Conservation (phyloP, 2,113 vertebrate species). For the Noturus placidus region DNA sequence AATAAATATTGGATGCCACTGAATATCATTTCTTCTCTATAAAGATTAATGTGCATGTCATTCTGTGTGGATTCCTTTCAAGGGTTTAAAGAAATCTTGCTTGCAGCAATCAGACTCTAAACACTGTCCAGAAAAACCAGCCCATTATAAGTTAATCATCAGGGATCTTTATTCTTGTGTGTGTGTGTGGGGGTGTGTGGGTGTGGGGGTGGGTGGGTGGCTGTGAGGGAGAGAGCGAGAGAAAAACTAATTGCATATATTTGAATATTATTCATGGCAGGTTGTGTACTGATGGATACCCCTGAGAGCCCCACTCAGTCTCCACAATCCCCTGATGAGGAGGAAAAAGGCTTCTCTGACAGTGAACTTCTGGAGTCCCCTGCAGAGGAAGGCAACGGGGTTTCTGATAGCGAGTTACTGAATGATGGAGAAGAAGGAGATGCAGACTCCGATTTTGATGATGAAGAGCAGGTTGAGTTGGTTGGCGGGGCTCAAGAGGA, state of each 20-base stretch:
- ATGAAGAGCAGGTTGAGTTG: slow-evolving; percentile 48
- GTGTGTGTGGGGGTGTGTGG: too few species aligned
- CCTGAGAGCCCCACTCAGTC: slow-evolving; percentile 88
- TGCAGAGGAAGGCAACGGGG: slow-evolving; percentile 62
- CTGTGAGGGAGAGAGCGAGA: too few species aligned
- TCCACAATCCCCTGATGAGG: slow-evolving; percentile 83
- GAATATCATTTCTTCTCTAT: neutral
- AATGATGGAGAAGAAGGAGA: slow-evolving; percentile 61
- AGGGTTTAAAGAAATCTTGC: neutral
- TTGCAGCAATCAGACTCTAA: neutral
- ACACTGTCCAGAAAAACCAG: slow-evolving; percentile 9
- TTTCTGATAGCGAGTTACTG: slow-evolving; percentile 72
- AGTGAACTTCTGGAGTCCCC: slow-evolving; percentile 76
- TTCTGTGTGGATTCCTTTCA: neutral
- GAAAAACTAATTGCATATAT: neutral
- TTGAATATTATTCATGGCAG: slow-evolving; percentile 46
- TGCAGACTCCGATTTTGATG: slow-evolving; percentile 59
- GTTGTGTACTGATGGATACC: slow-evolving; percentile 83
- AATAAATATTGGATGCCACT: neutral
- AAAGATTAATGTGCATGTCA: neutral
- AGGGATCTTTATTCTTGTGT: neutral
- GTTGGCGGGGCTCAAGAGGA: slow-evolving; percentile 63
- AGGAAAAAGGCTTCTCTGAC: slow-evolving; percentile 71
- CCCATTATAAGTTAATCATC: neutral
- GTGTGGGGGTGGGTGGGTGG: too few species aligned